Percentiles rank a stretch among this genome's conserved stretches.
phyloP scores from a whole-genome alignment of 1,140 invertebrate species.

The Caenorhabditis latens region DNA sequence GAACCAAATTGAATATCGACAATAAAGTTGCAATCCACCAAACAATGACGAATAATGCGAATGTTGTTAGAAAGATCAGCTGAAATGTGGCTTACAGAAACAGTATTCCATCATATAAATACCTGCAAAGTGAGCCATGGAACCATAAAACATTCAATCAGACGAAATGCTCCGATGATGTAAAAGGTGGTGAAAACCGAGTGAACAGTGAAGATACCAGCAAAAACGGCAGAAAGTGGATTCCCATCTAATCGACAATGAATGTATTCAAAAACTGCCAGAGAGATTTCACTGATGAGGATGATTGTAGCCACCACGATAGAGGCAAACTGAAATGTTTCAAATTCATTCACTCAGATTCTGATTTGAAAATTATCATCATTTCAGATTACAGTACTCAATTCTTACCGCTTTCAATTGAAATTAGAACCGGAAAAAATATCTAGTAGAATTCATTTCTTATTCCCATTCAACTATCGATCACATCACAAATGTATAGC shows the following conservation, averaged over 20 bases:
- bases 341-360: background rate
- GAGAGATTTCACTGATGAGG: conserved; percentile 7
- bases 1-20: conserved; percentile 28
- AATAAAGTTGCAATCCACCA: conserved; percentile 43
- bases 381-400: too few relatives aligned
- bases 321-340: conserved; percentile 1
- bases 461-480: too few relatives aligned
- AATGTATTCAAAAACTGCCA: conserved; percentile 30
- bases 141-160: conserved; percentile 40
- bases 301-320: conserved; percentile 11
- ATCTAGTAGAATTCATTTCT: too few relatives aligned
- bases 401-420: too few relatives aligned
- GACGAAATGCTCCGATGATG: conserved; percentile 26
- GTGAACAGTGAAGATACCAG: conserved; percentile 31
- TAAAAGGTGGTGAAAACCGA: conserved; percentile 28
- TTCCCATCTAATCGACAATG: conserved; percentile 35
- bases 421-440: too few relatives aligned
- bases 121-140: conserved; percentile 43
- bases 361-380: too few relatives aligned
- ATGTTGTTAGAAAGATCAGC: conserved; percentile 35
- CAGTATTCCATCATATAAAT: background rate
- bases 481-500: too few relatives aligned
- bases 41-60: conserved; percentile 15
- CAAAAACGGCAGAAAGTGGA: conserved; percentile 17
- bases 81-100: background rate